A percentile compares a stretch with the other conserved stretches of the same genome.
Conservation (phyloP, 2,113 vertebrate genomes). For the Guaruba guarouba region DNA sequence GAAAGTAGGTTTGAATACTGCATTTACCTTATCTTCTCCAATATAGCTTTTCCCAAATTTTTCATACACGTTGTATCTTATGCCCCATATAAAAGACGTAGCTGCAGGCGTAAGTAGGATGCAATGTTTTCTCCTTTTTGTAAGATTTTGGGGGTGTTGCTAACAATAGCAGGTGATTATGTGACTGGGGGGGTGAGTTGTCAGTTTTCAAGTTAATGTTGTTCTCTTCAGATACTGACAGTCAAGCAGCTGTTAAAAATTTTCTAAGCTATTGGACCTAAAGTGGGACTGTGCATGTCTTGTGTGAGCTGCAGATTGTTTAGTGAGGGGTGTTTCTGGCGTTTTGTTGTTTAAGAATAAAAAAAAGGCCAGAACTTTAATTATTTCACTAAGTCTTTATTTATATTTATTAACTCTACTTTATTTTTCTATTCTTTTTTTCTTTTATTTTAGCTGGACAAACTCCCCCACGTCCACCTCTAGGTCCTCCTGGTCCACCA, state of each 20-base stretch:
- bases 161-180: neutral
- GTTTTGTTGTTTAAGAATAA: neutral
- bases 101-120: neutral
- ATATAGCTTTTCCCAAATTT: neutral
- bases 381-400: neutral
- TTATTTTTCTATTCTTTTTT: neutral
- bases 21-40: neutral
- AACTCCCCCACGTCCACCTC: slow-evolving; percentile 92
- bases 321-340: neutral
- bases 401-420: neutral
- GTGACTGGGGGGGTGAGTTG: neutral
- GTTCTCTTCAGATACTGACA: neutral
- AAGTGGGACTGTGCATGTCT: neutral
- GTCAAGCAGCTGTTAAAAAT: neutral
- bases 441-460: slow-evolving; percentile 81
- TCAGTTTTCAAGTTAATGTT: neutral
- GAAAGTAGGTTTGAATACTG: neutral
- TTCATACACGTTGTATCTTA: neutral
- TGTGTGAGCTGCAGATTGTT: neutral
- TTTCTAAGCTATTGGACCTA: neutral
- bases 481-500: slow-evolving; percentile 92
- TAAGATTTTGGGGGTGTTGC: neutral
- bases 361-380: neutral
- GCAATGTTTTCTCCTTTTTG: neutral
- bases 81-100: neutral